phyloP scores from a whole-genome alignment of 2,113 vertebrate genomes.

The Ptyas mucosa region DNA sequence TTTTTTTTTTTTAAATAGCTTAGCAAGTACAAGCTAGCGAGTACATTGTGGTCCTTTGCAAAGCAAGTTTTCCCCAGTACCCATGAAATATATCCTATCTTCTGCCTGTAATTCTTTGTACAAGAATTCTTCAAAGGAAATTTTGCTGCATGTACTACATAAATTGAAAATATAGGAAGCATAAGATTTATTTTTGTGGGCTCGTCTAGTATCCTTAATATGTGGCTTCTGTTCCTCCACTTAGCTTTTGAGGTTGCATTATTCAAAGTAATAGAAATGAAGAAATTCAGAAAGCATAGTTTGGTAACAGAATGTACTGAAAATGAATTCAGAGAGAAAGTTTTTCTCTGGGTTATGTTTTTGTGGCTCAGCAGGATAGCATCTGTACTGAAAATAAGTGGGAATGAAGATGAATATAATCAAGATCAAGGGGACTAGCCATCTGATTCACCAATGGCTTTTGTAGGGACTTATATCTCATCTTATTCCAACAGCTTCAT shows the following conservation, averaged over 20 bases:
- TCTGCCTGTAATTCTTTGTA: neutral
- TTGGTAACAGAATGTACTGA: slow-evolving; percentile 9
- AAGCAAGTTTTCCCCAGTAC: neutral
- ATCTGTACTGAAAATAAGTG: slow-evolving; percentile 23
- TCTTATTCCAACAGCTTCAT: slow-evolving; percentile 22
- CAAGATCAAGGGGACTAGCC: neutral
- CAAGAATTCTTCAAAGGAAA: neutral
- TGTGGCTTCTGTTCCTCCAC: neutral
- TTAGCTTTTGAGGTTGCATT: neutral
- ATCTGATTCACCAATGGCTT: neutral
- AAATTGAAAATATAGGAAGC: neutral
- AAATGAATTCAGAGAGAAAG: slow-evolving; percentile 21
- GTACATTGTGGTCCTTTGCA: neutral
- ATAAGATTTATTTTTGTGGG: neutral
- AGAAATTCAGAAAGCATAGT: neutral
- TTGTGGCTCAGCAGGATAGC: slow-evolving; percentile 7
- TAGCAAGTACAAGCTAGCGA: neutral
- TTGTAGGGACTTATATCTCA: neutral
- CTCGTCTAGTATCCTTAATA: neutral
- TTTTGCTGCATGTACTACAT: neutral
- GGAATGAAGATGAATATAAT: neutral
- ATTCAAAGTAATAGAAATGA: neutral
- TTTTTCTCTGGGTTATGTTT: neutral
- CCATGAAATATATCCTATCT: neutral
- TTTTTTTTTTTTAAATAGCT: too few species aligned